Base-by-base conservation (phyloP, 2,888 invertebrate species). In the Silvanus unidentatus region DNA sequence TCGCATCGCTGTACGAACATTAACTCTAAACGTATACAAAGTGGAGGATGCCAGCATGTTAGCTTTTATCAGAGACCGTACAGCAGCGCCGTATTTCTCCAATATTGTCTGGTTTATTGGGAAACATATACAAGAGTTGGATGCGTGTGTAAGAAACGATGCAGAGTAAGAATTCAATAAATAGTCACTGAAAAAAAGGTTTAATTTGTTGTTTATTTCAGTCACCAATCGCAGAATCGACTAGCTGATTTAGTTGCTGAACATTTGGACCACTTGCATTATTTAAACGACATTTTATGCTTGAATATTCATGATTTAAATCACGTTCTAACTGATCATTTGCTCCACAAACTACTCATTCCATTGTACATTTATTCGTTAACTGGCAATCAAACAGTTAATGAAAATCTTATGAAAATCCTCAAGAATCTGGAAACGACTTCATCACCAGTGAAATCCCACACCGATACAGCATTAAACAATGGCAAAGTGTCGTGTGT, bases 51-150 rank as follows among this genome's bases (percentile, higher is more conserved):
- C 84, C 37, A 93, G 91, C 48, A 98, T 98, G 97, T 75, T 97
- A 53, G 81, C 88, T 54, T 98, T 97, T 70, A 97, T 98, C 55
- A 77, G 94, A 64, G 94, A 97, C 72, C 86, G 90, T 72, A 97
- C 98, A 29, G 97, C 97, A 8, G 96, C 95, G 16, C 96, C 97
- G 1, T 99, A 98, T 74, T 97, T 99, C 71, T 95, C 95, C 57
- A 98, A 99, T 74, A 80, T 99, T 44, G 97, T 98, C 35, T 98
- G 97, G 95, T 96, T 96, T 66, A 96, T 99, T 64, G 97, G 97
- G 42, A 96, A 93, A 74, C 95, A 98, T 69, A 93, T 98, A 54
- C 77, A 97, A 56, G 97, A 99, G 69, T 75, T 99, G 56, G 95
- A 99, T 71, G 81, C 84, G 2, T 98, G 96, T 73, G 92, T 98